Base-by-base conservation (phyloP, 2,888 invertebrate genomes). In the Thalpophila matura region DNA sequence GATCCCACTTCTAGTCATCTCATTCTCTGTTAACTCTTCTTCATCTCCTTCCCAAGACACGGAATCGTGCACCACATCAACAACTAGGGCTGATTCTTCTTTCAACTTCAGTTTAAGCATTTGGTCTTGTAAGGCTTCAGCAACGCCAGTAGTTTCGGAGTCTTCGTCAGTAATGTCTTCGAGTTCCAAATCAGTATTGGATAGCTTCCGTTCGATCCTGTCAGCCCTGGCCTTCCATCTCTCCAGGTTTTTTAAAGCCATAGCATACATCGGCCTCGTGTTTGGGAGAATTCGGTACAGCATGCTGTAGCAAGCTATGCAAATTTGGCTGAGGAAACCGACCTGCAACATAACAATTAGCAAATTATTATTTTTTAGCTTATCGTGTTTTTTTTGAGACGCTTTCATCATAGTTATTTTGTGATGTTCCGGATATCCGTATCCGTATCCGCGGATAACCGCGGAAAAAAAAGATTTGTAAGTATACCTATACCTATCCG, bases 261-360 rank as follows among this genome's bases (percentile, higher is more conserved):
- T 97, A 7, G 96, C 95, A 49, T 97, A 91, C 91, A 98, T 95
- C 0, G 97, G 96, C 77, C 96, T 93, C 0, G 97, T 97, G 75
- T 95, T 95, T 0, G 98, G 98, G 45, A 98, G 93, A 20, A 98
- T 92, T 63, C 94, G 91, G 49, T 95, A 89, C 45, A 98, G 91
- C 49, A 97, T 91, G 16, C 95, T 95, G 85, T 98, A 98, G 88
- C 98, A 98, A 0, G 98, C 98, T 38, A 98, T 91, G 87, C 98
- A 98, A 68, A 98, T 98, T 47, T 97, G 97, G 64, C 95, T 96
- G 58, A 98, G 90, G 86, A 98, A 98, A 0, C 97, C 98, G 46
- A 98, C 97, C 96, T 97, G 87, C 7, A 86, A 86, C 35, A 3
- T 45, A 40, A 31, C 12, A 9, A 35, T n/a, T n/a, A n/a, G n/a